Evolutionary conservation across 92 coral and sea anemone species (phyloP).

Genomic region (Paragorgia papillata): DNA sequence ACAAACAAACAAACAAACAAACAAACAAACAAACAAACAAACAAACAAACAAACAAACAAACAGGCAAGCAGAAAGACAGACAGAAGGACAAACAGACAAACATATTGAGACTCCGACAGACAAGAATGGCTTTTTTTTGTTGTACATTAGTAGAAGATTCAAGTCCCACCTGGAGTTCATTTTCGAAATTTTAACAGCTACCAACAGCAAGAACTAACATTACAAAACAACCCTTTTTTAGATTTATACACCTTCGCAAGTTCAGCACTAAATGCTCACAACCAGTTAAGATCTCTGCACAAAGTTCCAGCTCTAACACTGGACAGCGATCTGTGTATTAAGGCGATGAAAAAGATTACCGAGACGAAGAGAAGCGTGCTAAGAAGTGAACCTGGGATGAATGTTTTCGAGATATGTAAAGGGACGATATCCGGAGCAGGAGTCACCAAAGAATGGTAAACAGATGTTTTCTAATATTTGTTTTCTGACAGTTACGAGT

Average conservation of each 20-base stretch:
- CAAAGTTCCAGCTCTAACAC: neutral
- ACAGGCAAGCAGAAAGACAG: no score
- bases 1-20: no score
- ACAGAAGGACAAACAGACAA: no score
- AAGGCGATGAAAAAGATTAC: neutral
- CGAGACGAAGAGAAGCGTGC: neutral
- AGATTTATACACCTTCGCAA: slow-evolving; percentile 5
- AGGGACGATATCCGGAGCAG: slow-evolving; percentile 22
- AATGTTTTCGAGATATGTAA: slow-evolving; percentile 24
- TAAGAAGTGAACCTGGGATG: slow-evolving; percentile 21
- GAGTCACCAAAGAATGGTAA: slow-evolving; percentile 26
- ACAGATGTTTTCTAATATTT: neutral
- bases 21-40: no score
- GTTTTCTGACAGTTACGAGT: neutral
- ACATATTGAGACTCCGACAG: no score
- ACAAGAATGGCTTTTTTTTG: no score
- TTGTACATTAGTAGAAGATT: no score
- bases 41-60: no score
- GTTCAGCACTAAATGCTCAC: slow-evolving; percentile 1
- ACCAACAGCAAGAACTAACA: no score
- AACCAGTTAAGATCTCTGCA: slow-evolving; percentile 7
- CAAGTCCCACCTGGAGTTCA: no score
- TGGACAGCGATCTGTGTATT: neutral
- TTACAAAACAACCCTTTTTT: no score
- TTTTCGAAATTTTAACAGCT: no score